Evolutionary conservation across 1,140 invertebrate species (phyloP), one percentile per base, ranked within the genome.

Genomic region (Cydia fagiglandana): DNA sequence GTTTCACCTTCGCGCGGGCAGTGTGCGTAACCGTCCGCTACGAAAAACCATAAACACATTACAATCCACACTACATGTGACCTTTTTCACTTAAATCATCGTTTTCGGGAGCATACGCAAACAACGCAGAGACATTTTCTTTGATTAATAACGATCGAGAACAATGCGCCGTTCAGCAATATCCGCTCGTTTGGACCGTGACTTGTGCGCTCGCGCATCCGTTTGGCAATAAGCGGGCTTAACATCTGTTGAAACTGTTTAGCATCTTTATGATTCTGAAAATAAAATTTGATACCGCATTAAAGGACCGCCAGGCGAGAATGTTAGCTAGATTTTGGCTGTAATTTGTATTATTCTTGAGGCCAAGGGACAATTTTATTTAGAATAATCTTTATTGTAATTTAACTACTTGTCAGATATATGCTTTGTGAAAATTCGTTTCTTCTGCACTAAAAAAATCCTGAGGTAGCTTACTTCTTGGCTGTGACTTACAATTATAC

Each of bases 111-210:
- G 38, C 64, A 4, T 24, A 20, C 30, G 28, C 38, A 70, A 70
- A 70, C 66, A 70, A 6, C 66, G 34, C 38, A 70, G 66, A 70
- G 66, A 70, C 66, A 70, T 70, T 38, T 70, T 70, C 66, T 70
- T 70, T 70, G 66, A 70, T 70, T 70, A 70, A 70, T 70, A 70
- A 41, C 66, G 66, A 70, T 70, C 66, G 66, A 70, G 66, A 70
- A 70, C 66, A 70, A 70, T 70, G 66, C 30, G 6, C 15, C 15
- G 30, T 70, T 70, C 66, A 70, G 66, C 66, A 70, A 70, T 70
- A 70, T 70, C 66, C 66, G 66, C 66, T 70, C 34, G 66, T 70
- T 38, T 70, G 66, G 34, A 70, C 66, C 66, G 66, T 70, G 66
- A 70, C 66, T 70, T 70, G 66, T 70, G 66, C 66, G 66, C 24